phyloP scores from a whole-genome alignment of 2,797 vertebrate genomes.

The Taeniopygia guttata region DNA sequence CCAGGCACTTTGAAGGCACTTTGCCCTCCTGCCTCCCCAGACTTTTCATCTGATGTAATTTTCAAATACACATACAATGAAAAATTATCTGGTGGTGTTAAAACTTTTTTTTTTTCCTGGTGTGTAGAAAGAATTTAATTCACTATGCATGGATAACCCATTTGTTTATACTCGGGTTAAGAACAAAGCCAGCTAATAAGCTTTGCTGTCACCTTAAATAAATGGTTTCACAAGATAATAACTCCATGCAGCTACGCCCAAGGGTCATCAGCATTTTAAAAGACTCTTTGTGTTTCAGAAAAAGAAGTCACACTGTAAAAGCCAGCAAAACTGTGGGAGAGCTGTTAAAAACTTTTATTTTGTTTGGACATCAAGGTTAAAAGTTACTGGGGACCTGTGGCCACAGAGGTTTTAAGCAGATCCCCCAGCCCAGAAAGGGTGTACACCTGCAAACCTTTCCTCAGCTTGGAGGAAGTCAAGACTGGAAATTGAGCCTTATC shows the following conservation, averaged over 20 bases:
- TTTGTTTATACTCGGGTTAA: slow-evolving; percentile 30
- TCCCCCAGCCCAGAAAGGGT: not conserved
- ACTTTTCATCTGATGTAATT: not conserved
- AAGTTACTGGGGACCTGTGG: not conserved
- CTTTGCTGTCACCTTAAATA: slow-evolving; percentile 62
- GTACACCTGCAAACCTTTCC: not conserved
- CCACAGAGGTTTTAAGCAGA: not conserved
- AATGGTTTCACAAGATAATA: slow-evolving; percentile 47
- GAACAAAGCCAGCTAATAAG: slow-evolving; percentile 51
- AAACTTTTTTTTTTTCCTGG: not conserved
- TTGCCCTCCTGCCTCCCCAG: not conserved
- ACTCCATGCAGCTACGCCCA: not conserved
- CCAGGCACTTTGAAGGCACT: not conserved
- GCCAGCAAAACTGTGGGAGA: not conserved
- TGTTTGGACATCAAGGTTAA: not conserved
- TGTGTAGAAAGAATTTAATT: slow-evolving; percentile 13
- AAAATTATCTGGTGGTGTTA: not conserved
- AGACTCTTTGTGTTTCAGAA: not conserved
- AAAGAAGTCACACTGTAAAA: not conserved
- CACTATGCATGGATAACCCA: not conserved
- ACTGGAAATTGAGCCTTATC: not conserved
- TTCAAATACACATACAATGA: not conserved
- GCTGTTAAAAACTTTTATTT: not conserved
- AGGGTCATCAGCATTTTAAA: slow-evolving; percentile 44
- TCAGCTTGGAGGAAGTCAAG: not conserved